These are phyloP conservation scores for Parnassius apollo DNA, from an alignment of 2,888 invertebrate species.

Conservation along the genomic window DNA sequence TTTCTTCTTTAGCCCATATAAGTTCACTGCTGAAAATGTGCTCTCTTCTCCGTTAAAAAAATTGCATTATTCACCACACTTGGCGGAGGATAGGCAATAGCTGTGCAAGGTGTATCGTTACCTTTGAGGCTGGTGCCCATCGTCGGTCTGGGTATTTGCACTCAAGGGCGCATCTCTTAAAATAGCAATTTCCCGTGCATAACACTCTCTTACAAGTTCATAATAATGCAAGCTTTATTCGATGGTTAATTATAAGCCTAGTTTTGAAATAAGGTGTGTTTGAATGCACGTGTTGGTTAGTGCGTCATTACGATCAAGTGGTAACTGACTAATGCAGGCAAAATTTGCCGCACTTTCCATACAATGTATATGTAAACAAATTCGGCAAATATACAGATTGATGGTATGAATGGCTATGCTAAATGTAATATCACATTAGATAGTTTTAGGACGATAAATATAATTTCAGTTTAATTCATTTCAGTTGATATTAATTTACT, in stretches of 20 bases:
- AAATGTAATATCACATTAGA: neutral
- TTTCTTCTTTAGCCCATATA: no score
- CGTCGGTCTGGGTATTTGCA: neutral
- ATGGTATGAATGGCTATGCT: neutral
- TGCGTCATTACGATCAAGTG: conserved; percentile 26
- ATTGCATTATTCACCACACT: no score
- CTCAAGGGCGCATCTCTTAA: conserved; percentile 5
- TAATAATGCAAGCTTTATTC: conserved; percentile 20
- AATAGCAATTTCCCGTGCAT: conserved; percentile 22
- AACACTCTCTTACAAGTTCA: conserved; percentile 18
- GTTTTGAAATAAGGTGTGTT: conserved; percentile 27
- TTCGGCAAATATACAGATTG: conserved; percentile 13
- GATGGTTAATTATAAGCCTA: conserved; percentile 27
- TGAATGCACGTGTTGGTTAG: conserved; percentile 22
- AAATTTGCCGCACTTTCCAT: conserved; percentile 19
- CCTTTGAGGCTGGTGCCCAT: neutral
- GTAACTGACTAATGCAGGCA: conserved; percentile 24
- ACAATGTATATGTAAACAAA: conserved; percentile 7
- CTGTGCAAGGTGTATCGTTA: neutral
- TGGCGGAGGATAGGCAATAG: no score
- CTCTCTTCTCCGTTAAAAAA: no score
- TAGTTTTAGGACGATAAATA: no score
- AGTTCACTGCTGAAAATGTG: no score
- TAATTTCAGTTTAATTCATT: no score
- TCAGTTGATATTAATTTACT: no score